Conservation (phyloP, 2,888 invertebrate genomes). For the Hecatera dysodea region DNA sequence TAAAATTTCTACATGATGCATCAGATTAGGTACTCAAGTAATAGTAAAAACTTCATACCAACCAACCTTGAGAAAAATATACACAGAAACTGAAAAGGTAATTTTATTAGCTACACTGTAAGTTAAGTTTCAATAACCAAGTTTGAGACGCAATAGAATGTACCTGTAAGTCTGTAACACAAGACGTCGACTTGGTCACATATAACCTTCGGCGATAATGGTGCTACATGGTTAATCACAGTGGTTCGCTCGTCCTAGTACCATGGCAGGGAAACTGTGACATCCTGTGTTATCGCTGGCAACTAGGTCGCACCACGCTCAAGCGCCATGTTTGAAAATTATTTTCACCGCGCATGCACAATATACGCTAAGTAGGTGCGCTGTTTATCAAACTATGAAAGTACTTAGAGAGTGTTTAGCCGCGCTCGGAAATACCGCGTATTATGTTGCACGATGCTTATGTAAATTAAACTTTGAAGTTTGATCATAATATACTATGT, state of each 20-base stretch:
- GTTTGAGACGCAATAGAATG: constrained; percentile 57
- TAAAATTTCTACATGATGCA: neutral
- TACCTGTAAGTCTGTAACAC: constrained; percentile 24
- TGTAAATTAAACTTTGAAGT: constrained; percentile 48
- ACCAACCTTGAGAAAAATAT: constrained; percentile 34
- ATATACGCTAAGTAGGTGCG: constrained; percentile 64
- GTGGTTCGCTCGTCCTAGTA: constrained; percentile 54
- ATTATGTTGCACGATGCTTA: constrained; percentile 60
- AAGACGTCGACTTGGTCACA: constrained; percentile 43
- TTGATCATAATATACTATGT: constrained; percentile 31
- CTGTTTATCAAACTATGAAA: constrained; percentile 78
- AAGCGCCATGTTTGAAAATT: constrained; percentile 83
- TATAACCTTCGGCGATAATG: constrained; percentile 56
- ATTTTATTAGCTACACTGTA: constrained; percentile 50
- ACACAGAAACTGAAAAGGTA: constrained; percentile 38
- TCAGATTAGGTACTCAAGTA: neutral
- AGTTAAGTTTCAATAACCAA: constrained; percentile 48
- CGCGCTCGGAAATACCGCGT: constrained; percentile 55
- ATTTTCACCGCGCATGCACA: constrained; percentile 83
- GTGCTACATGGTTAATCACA: constrained; percentile 54
- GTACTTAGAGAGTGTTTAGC: constrained; percentile 59
- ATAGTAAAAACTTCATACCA: constrained; percentile 8
- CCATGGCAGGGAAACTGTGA: constrained; percentile 82
- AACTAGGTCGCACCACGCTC: constrained; percentile 84
- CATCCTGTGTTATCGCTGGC: constrained; percentile 87